Evolutionary conservation across 2,888 invertebrate species (phyloP).

Genomic region (Tetropium fuscum): DNA sequence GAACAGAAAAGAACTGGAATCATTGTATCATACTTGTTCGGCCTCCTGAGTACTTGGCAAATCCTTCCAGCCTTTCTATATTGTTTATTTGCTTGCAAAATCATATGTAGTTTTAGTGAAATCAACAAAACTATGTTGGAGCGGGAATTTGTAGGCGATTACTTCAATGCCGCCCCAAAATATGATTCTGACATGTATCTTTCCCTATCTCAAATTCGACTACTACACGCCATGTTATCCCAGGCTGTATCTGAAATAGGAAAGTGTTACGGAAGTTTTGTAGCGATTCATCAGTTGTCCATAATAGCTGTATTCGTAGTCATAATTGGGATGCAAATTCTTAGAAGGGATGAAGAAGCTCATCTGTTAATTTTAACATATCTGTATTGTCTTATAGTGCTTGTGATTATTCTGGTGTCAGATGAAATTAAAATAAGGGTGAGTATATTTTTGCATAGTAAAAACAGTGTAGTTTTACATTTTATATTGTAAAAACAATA

Average conservation of each 20-base stretch:
- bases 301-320: constrained; percentile 43
- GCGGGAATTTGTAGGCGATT: constrained; percentile 26
- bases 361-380: constrained; percentile 41
- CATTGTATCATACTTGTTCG: constrained; percentile 37
- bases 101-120: constrained; percentile 37
- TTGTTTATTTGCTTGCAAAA: constrained; percentile 40
- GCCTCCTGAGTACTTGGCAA: constrained; percentile 46
- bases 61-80: constrained; percentile 45
- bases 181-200: constrained; percentile 31
- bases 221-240: constrained; percentile 43
- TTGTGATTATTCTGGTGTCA: constrained; percentile 39
- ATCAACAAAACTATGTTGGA: constrained; percentile 37
- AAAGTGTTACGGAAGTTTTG: constrained; percentile 45
- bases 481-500: no score
- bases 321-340: constrained; percentile 42
- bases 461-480: neutral
- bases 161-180: constrained; percentile 21
- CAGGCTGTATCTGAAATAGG: constrained; percentile 42
- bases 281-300: constrained; percentile 48
- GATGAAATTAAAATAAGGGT: constrained; percentile 43
- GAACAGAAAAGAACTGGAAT: neutral
- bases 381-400: constrained; percentile 37
- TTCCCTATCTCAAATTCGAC: constrained; percentile 38
- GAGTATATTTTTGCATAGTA: constrained; percentile 16
- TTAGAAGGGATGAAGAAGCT: constrained; percentile 19